Conservation (phyloP, 2,888 invertebrate species). For the Tiphia femorata region DNA sequence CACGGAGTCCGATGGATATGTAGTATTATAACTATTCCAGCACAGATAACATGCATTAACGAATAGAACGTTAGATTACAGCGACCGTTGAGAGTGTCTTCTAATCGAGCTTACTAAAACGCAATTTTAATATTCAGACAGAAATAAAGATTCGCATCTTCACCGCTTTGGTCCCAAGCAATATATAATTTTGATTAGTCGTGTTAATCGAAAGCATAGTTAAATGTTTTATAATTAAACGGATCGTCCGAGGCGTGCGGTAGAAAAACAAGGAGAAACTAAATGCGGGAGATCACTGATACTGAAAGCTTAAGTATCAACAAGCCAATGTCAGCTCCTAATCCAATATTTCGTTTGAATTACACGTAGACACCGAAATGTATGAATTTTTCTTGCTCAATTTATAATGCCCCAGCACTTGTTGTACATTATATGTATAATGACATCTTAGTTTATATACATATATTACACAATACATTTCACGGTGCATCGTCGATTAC, state of each 20-base stretch:
- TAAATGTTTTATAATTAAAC: conserved; percentile 1
- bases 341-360: conserved; percentile 15
- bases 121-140: background rate
- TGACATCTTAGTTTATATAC: conserved; percentile 20
- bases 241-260: conserved; percentile 13
- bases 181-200: background rate
- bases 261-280: conserved; percentile 25
- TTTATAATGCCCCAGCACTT: conserved; percentile 8
- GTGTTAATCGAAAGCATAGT: conserved; percentile 3
- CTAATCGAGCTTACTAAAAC: background rate
- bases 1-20: no score
- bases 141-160: background rate
- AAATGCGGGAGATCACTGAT: conserved; percentile 46
- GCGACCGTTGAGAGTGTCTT: no score
- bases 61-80: no score
- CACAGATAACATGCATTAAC: no score
- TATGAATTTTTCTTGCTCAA: conserved; percentile 17
- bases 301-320: conserved; percentile 40
- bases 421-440: conserved; percentile 21
- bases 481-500: conserved; percentile 37
- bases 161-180: conserved; percentile 1
- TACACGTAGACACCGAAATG: conserved; percentile 13
- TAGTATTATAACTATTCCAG: no score
- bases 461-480: conserved; percentile 21
- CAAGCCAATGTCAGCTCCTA: conserved; percentile 22